These are phyloP conservation scores for Mesitornis unicolor DNA, from an alignment of 2,113 vertebrate species.

Conservation along the genomic window DNA sequence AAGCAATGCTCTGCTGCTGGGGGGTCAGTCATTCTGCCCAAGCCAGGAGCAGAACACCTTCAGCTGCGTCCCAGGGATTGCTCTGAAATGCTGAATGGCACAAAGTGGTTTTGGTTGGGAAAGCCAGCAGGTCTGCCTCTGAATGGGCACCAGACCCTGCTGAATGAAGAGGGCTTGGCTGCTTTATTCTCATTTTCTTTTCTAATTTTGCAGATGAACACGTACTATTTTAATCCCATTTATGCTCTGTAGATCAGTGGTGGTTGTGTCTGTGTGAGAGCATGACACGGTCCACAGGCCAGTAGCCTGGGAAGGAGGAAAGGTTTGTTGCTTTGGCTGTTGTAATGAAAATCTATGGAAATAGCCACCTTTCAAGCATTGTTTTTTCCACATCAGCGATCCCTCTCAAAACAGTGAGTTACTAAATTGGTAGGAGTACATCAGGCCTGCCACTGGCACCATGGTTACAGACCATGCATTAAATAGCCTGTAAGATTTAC, in stretches of 20 bases:
- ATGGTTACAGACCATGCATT: background rate
- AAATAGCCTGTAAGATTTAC: background rate
- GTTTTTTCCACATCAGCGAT: background rate
- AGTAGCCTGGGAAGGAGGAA: background rate
- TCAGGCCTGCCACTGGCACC: background rate
- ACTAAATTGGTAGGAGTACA: background rate
- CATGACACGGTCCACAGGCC: background rate
- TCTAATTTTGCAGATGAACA: background rate
- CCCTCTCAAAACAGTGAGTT: background rate
- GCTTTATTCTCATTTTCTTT: background rate
- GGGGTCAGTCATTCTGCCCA: background rate
- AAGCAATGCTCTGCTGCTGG: background rate
- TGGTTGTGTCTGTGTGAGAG: background rate
- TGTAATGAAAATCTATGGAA: conserved; percentile 17
- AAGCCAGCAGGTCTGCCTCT: background rate
- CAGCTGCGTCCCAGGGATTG: background rate
- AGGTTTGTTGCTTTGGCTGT: background rate
- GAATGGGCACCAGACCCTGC: background rate
- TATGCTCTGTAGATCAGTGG: background rate
- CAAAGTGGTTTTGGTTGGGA: background rate
- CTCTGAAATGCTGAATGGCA: background rate
- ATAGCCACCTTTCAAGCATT: conserved; percentile 3
- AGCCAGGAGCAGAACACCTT: background rate
- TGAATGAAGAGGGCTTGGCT: background rate
- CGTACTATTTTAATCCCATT: background rate